A percentile compares a stretch with the other conserved stretches of the same genome.
These are phyloP conservation scores for Spodoptera litura DNA, from an alignment of 1,140 invertebrate species.

Conservation along the genomic window DNA sequence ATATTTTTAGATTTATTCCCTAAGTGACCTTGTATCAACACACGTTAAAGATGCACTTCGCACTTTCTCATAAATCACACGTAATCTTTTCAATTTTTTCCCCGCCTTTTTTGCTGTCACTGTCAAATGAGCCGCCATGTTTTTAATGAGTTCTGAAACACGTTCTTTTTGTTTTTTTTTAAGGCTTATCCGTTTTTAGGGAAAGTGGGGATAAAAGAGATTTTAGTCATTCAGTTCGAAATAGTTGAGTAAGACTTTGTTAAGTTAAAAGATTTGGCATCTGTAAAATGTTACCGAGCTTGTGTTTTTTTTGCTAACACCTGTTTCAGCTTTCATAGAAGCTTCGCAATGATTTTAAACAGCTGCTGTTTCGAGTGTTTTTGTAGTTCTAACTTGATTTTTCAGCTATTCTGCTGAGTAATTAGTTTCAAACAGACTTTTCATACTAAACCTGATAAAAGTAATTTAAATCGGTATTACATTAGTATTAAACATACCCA, in stretches of 20 bases:
- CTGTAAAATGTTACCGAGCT: background rate
- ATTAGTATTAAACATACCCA: too few species aligned
- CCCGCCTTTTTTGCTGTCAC: slow-evolving; percentile 35
- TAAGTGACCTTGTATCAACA: background rate
- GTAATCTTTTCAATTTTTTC: slow-evolving; percentile 9
- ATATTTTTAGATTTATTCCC: background rate
- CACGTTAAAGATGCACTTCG: background rate
- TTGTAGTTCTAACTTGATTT: too few species aligned
- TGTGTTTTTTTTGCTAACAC: background rate
- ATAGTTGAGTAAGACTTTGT: too few species aligned
- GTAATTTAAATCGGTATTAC: too few species aligned
- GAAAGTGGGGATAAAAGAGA: background rate
- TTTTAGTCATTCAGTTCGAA: background rate
- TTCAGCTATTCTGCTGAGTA: too few species aligned
- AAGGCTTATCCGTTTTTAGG: background rate
- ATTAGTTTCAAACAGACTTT: too few species aligned
- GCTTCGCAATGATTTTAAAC: too few species aligned
- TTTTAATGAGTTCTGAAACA: slow-evolving; percentile 10
- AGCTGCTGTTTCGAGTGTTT: too few species aligned
- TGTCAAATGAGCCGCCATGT: slow-evolving; percentile 39
- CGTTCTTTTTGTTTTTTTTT: background rate
- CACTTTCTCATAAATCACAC: slow-evolving; percentile 23
- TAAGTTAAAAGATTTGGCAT: background rate
- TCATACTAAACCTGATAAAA: too few species aligned
- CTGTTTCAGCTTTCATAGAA: background rate